phyloP scores from a whole-genome alignment of 2,113 vertebrate species.

The Bostrychus sinensis region DNA sequence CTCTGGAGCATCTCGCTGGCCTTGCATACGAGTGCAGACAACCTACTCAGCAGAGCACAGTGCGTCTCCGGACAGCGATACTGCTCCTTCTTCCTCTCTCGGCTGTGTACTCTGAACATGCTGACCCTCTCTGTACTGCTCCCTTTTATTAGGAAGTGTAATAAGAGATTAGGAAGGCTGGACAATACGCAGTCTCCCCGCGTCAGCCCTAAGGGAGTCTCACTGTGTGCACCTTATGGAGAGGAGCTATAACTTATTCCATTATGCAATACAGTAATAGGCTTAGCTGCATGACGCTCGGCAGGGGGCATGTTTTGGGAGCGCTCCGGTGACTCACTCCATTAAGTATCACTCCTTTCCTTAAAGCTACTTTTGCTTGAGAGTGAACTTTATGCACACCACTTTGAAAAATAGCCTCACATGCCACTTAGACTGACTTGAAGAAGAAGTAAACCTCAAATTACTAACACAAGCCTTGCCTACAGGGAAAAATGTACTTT shows the following conservation, averaged over 20 bases:
- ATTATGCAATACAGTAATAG: constrained; percentile 67
- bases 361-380: constrained; percentile 54
- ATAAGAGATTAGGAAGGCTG: constrained; percentile 39
- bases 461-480: background rate
- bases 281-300: constrained; percentile 51
- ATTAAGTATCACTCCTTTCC: constrained; percentile 58
- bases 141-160: constrained; percentile 41
- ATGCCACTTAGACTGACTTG: background rate
- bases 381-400: constrained; percentile 48
- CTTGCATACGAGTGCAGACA: constrained; percentile 14
- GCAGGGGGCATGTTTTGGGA: constrained; percentile 38
- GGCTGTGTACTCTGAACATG: constrained; percentile 13
- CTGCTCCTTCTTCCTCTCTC: constrained; percentile 1
- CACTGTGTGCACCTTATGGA: constrained; percentile 49
- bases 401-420: constrained; percentile 23
- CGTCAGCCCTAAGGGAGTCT: constrained; percentile 31
- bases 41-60: constrained; percentile 11
- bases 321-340: constrained; percentile 64
- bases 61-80: constrained; percentile 12
- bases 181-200: constrained; percentile 33
- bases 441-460: constrained; percentile 19
- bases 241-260: constrained; percentile 56
- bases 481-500: too few relatives aligned
- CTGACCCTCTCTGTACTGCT: constrained; percentile 18
- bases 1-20: constrained; percentile 1